phyloP scores from a whole-genome alignment of 2,797 vertebrate genomes.

The Anabacerthia variegaticeps region DNA sequence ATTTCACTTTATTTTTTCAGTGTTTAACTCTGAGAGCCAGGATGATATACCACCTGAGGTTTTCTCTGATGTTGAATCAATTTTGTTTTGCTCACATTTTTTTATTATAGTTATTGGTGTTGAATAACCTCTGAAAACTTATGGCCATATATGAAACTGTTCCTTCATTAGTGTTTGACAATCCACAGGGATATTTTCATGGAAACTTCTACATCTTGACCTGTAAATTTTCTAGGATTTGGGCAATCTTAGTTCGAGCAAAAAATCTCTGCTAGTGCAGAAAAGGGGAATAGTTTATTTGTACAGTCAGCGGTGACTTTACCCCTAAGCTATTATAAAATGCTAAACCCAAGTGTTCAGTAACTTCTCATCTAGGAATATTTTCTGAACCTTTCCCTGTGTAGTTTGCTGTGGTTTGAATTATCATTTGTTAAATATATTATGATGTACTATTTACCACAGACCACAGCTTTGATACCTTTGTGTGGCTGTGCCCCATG shows the following conservation, averaged over 20 bases:
- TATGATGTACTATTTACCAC: conserved; percentile 23
- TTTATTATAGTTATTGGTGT: not conserved
- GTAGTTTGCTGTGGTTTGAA: conserved; percentile 3
- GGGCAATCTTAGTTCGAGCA: not conserved
- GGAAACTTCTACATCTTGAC: not conserved
- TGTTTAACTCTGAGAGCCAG: not conserved
- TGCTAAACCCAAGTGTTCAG: not conserved
- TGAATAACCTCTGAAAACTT: conserved; percentile 9
- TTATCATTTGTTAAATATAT: conserved; percentile 42
- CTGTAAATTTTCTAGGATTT: not conserved
- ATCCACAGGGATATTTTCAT: not conserved
- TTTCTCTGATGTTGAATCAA: conserved; percentile 39
- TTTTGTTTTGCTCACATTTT: conserved; percentile 38
- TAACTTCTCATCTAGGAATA: not conserved
- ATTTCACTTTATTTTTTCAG: conserved; percentile 1
- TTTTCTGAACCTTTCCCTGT: not conserved
- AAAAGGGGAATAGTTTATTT: not conserved
- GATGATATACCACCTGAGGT: conserved; percentile 4
- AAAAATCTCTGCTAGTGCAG: not conserved
- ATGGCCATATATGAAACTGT: not conserved
- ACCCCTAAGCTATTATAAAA: conserved; percentile 36
- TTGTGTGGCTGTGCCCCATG: not conserved
- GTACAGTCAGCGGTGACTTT: not conserved
- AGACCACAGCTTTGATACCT: not conserved
- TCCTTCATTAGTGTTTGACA: not conserved